Evolutionary conservation across 2,888 invertebrate genomes (phyloP), one percentile per base, ranked within the genome.

Genomic region (Brenthis hecate): DNA sequence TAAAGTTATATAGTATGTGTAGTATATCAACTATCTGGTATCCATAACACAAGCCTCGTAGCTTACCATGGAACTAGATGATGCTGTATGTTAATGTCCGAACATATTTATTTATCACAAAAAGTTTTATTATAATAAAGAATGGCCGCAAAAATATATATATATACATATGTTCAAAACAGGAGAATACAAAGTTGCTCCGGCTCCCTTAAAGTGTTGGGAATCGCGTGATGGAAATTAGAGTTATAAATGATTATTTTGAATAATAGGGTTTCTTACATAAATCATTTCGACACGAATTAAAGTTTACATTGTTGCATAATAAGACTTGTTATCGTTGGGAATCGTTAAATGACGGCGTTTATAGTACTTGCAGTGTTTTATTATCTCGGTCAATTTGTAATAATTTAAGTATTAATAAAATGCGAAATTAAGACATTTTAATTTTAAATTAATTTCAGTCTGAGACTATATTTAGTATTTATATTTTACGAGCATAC

Each of bases 221-320:
- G n/a, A 36, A 23, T 62, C 62, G 62, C 62, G 62, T 67, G 67
- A 66, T 62, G 61, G 36, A 67, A 67, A 67, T 67, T 36, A 56
- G 43, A 19, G 23, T 51, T 60, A 62, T 62, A 62, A 66, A 55
- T 47, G 54, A 61, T 67, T 61, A 56, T 50, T 56, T 50, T 19
- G 32, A 62, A 67, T 67, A 55, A 62, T 51, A 56, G 67, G 67
- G 56, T 48, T 62, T 50, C 48, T 51, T 51, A 43, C 51, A 67
- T 62, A 67, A 67, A 67, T 67, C 56, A 67, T 56, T 61, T 62
- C 61, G 47, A 67, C 62, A 62, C 62, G 62, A 56, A 56, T 67
- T 51, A 62, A 36, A 61, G 32, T 19, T 43, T 62, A 67, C 67
- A 67, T 43, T 62, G 67, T 67, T 67, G 61, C 43, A 56, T 62